phyloP scores from a whole-genome alignment of 2,888 invertebrate genomes.

The Mesorhabditis spiculigera region DNA sequence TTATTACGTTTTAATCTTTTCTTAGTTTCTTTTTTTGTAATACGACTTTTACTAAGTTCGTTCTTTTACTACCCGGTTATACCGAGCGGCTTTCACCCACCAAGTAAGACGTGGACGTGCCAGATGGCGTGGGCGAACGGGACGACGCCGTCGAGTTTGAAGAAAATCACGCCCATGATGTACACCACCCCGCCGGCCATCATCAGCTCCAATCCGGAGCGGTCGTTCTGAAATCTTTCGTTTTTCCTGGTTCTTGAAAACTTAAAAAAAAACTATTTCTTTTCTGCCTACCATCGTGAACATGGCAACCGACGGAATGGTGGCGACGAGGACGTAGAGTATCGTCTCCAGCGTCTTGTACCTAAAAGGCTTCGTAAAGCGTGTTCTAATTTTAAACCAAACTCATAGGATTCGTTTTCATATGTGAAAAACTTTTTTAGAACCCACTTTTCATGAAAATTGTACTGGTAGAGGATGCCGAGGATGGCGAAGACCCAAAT shows the following conservation, averaged over 20 bases:
- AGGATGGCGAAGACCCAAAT: constrained; percentile 81
- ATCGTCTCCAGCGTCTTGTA: constrained; percentile 82
- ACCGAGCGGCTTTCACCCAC: constrained; percentile 58
- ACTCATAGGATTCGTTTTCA: constrained; percentile 4
- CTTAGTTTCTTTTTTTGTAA: background rate
- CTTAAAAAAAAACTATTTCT: background rate
- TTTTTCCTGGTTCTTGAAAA: background rate
- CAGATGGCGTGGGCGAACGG: constrained; percentile 97
- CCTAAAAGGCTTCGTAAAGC: constrained; percentile 46
- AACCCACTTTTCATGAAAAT: constrained; percentile 80
- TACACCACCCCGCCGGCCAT: constrained; percentile 83
- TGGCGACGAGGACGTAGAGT: constrained; percentile 83
- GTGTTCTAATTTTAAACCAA: background rate
- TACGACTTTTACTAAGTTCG: background rate
- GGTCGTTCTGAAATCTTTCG: constrained; percentile 70
- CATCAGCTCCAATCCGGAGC: constrained; percentile 78
- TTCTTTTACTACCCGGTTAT: background rate
- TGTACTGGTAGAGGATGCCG: constrained; percentile 90
- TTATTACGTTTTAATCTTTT: background rate
- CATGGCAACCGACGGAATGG: constrained; percentile 68
- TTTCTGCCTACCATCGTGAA: constrained; percentile 40
- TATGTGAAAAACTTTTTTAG: background rate
- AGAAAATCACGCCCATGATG: constrained; percentile 83
- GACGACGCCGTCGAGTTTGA: constrained; percentile 87
- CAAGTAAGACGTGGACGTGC: constrained; percentile 88